Evolutionary conservation across 1,140 invertebrate genomes (phyloP), one percentile per base, ranked within the genome.

Genomic region (Hycleus phaleratus): DNA sequence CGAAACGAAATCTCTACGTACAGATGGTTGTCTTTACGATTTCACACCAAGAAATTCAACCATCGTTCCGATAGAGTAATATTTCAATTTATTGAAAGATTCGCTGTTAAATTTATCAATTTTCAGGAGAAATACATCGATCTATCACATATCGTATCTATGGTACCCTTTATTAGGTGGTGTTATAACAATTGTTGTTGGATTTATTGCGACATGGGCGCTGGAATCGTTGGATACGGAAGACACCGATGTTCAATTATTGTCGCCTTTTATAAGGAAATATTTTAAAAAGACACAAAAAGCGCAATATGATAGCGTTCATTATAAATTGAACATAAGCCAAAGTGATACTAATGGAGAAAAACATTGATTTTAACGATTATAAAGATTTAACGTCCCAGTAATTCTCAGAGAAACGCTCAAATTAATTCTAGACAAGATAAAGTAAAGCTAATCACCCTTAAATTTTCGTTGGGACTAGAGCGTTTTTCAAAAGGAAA

Each of bases 21-120:
- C 82, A 0, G 78, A 83, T 39, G 87, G 86, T n/a, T 93, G 90
- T 68, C 81, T 81, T 7, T 88, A 88, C 59, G 26, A 60, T 46
- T 81, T 79, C 47, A 60, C 73, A 66, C 68, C 68, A 12, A 72
- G 78, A 61, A 63, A 71, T n/a, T 72, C 75, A 52, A n/a, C 46
- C 12, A 45, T 63, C 4, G 52, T 60, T 25, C 57, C 60, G 38
- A 58, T 67, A 42, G 38, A 49, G 8, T 50, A 64, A 18, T 61
- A 68, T 59, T 4, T 38, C 55, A 38, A 32, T 32, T 32, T 55
- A 68, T 67, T 46, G 68, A 70, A 67, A 71, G 63, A 64, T 60
- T 60, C 24, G n/a, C n/a, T 46, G 32, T 39, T 46, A 47, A 9
- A 38, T 5, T 39, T 11, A 51, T 2, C 18, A 32, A 42, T 25